A percentile compares a stretch with the other conserved stretches of the same genome.
Conservation (phyloP, 2,888 invertebrate species). For the Leptinotarsa tumamoca region DNA sequence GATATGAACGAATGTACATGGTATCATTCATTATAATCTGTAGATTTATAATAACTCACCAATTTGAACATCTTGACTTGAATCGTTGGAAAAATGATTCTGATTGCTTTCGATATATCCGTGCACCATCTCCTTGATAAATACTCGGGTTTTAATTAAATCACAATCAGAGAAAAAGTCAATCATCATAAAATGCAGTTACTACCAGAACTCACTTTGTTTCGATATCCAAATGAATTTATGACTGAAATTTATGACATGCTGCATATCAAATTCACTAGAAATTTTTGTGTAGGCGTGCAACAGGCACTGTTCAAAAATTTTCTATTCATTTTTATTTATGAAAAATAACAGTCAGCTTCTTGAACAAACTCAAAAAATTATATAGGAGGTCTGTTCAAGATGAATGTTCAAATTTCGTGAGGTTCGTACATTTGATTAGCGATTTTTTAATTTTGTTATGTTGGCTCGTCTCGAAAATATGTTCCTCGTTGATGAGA, state of each 20-base stretch:
- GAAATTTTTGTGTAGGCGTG: neutral
- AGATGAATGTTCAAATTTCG: too few relatives aligned
- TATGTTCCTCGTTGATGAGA: too few relatives aligned
- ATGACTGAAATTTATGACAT: neutral
- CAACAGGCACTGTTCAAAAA: too few relatives aligned
- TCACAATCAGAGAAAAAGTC: neutral
- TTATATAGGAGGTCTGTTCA: too few relatives aligned
- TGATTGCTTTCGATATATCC: neutral
- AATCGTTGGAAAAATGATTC: neutral
- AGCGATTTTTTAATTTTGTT: too few relatives aligned
- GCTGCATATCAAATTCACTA: neutral
- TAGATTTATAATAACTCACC: slow-evolving; percentile 2
- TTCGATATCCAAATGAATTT: neutral
- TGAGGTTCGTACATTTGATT: too few relatives aligned
- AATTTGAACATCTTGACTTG: slow-evolving; percentile 22
- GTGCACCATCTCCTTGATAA: neutral
- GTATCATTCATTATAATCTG: too few relatives aligned
- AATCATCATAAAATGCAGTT: slow-evolving; percentile 5
- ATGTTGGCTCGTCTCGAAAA: too few relatives aligned
- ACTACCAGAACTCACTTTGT: neutral
- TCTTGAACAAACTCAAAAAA: too few relatives aligned
- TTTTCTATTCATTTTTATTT: too few relatives aligned
- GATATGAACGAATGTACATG: too few relatives aligned
- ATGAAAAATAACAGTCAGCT: too few relatives aligned
- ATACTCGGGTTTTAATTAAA: slow-evolving; percentile 12